Base-by-base conservation (phyloP, 2,113 vertebrate genomes). In the Tauraco erythrolophus region DNA sequence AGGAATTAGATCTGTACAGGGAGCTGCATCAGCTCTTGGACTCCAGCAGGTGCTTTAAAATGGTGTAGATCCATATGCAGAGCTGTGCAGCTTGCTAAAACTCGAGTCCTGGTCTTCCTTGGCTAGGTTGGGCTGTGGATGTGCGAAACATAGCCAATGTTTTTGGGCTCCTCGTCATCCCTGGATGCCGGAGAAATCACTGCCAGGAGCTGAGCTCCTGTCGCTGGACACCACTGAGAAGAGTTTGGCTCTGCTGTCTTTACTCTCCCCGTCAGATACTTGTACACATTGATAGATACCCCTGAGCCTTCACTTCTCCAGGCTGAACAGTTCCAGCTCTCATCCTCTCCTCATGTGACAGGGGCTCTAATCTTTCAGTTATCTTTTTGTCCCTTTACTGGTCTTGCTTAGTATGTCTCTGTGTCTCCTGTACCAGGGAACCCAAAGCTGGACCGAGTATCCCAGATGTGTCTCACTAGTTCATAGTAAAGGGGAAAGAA, bases 111-210 rank as follows among this genome's bases (percentile, higher is more conserved):
- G 28, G 11, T 76, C 35, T 84, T 31, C 11, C 53, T 89, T 53
- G 84, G 15, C 33, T n/a, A 6, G 46, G 3, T 3, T 60, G 37
- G 21, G 12, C 19, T 54, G 68, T 77, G 53, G 19, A 10, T n/a
- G 7, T 41, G n/a, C 18, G 76, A 41, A 77, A 45, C 0, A 0
- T 7, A n/a, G 19, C 10, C 50, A 7, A 1, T 16, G 14, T 37
- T 58, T 48, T 7, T 45, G 24, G n/a, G 10, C 6, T 31, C 8
- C 30, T 57, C 7, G 10, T 68, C 27, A 17, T 68, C 19, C 48
- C 12, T 71, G 3, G 2, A 5, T 56, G 11, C 2, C 41, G 37
- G 30, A 18, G 9, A 24, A 41, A 68, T 58, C 48, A 58, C 12
- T 53, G 14, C 25, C 4, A 14, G 33, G 24, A 86, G 30, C 37